Evolutionary conservation across 2,113 vertebrate genomes (phyloP), one percentile per base, ranked within the genome.

Genomic region (Scytalopus superciliaris): DNA sequence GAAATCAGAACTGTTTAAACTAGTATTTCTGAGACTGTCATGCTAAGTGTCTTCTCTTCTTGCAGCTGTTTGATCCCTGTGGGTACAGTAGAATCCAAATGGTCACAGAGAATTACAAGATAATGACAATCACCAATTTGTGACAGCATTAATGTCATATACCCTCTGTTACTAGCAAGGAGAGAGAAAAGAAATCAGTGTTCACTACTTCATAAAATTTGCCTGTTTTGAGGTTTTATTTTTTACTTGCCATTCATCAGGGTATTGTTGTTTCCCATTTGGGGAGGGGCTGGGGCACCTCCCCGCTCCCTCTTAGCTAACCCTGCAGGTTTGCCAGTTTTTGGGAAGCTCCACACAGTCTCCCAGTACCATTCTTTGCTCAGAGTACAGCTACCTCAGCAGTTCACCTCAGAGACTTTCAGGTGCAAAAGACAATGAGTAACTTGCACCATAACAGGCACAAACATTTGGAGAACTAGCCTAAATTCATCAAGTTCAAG

Each of bases 251-350:
- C 39, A 14, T 7, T 39, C 11, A 5, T n/a, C 45, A 5, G 7
- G n/a, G 14, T 40, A 47, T 62, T n/a, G 47, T 27, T 2, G 3
- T 2, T 12, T 69, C 2, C 40, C n/a, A 31, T 45, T 60, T 24
- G 23, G 5, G 37, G 6, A 33, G 24, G 13, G 15, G 13, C 67
- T 22, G 13, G 25, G 25, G 31, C 53, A 35, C 7, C 7, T 39
- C 19, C 16, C 11, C 30, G 4, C 13, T 30, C 8, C 45, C 44
- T 18, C 53, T 30, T 5, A 40, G 30, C 19, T n/a, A n/a, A 21
- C 10, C 24, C 45, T 53, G 22, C 0, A 0, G 13, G 9, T 68
- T 39, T 78, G n/a, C 33, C 47, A 45, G 23, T 8, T 69, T 75
- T 55, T 25, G 25, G 63, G 40, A 76, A 83, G 30, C 24, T 55